Evolutionary conservation across 1,140 invertebrate species (phyloP).

Genomic region (Megalopta genalis): DNA sequence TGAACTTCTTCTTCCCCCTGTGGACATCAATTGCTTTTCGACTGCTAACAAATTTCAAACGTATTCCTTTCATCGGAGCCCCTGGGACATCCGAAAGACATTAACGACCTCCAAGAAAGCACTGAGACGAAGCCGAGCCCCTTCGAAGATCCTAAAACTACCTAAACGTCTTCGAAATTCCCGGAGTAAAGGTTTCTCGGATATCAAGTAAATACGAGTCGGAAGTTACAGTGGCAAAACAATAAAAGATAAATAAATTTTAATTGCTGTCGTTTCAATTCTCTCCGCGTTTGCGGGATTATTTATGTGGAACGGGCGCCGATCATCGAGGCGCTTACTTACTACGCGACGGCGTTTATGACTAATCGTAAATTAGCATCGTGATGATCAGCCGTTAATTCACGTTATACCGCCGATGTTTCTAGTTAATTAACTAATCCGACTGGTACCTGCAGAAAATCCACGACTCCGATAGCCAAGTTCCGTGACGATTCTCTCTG

Average conservation of each 20-base stretch:
- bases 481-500: no score
- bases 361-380: conserved; percentile 47
- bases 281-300: neutral
- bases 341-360: neutral
- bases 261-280: neutral
- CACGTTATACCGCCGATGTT: no score
- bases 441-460: neutral
- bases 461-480: no score
- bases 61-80: no score
- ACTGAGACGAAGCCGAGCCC: no score
- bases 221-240: neutral
- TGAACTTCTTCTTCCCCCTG: no score
- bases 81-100: no score
- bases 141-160: no score
- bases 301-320: neutral
- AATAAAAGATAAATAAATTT: neutral
- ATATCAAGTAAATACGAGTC: neutral
- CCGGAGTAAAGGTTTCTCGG: neutral
- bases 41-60: no score
- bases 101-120: no score
- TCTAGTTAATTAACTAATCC: conserved; percentile 35
- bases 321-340: neutral
- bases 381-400: conserved; percentile 18
- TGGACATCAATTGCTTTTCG: no score
- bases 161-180: no score